Evolutionary conservation across 1,140 invertebrate species (phyloP), one percentile per base, ranked within the genome.

Genomic region (Drosophila sp.): DNA sequence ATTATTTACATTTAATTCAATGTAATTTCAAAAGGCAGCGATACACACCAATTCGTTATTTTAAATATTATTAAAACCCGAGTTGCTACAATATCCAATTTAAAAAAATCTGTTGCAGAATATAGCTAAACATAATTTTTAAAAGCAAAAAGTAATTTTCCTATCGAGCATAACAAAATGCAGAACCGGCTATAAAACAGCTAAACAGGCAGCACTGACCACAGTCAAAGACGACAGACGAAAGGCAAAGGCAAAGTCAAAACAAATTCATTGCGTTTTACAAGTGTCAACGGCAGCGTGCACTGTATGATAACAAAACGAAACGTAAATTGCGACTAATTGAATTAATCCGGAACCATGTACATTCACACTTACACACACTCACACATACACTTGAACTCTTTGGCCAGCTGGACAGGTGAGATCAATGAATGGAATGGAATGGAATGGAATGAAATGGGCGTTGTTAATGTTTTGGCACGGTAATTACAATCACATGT

Each of bases 321-420:
- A 80, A 89, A 84, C 73, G 46, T 70, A 79, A 84, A 89, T 89
- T 84, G 72, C 80, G 76, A 84, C 86, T 89, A 89, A 89, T 89
- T 89, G 78, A 70, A 72, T 76, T 56, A 74, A 64, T 64, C 57
- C 76, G 65, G 67, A 64, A 70, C 41, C 29, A 64, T 45, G 21
- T 48, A 53, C 25, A 25, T 43, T 46, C 67, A 77, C 45, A 80
- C 13, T 65, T 45, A 46, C 16, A 46, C 25, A 9, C 25, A 54
- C 7, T 18, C 27, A 13, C 25, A 27, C 29, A 62, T 18, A 50
- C 41, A 36, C 29, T 36, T 36, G 11, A 8, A 14, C 46, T 38
- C 34, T 38, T 38, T 43, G 41, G 18, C 29, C n/a, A n/a, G n/a
- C n/a, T n/a, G 16, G 7, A 7, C 14, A 53, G 32, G 50, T 53